Conservation (phyloP, 2,113 vertebrate genomes). For the Ailuropoda melanoleuca region DNA sequence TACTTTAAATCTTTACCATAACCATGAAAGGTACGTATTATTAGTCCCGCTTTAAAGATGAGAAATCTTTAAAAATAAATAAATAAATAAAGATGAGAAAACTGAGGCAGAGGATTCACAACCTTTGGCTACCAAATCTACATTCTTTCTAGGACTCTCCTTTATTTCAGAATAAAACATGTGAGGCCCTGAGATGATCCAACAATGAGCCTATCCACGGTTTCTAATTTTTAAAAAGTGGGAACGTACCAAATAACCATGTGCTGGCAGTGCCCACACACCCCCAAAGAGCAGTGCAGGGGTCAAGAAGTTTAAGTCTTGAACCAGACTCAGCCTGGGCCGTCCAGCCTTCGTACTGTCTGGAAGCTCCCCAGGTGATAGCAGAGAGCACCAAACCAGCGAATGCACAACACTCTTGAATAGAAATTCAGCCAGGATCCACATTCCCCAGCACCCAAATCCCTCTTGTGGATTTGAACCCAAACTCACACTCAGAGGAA, state of each 20-base stretch:
- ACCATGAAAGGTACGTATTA: neutral
- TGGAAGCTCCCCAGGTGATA: neutral
- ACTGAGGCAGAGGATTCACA: neutral
- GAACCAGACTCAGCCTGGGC: neutral
- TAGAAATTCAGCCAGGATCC: neutral
- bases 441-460: neutral
- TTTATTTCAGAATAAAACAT: neutral
- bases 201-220: neutral
- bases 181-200: neutral
- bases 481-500: neutral
- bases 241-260: neutral
- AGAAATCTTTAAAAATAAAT: neutral
- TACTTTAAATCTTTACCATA: neutral
- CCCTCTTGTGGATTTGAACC: neutral
- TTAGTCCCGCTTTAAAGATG: neutral
- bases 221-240: neutral
- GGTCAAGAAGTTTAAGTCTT: neutral
- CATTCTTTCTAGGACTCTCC: neutral
- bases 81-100: neutral
- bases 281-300: neutral
- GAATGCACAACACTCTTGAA: neutral
- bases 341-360: neutral
- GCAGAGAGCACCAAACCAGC: neutral
- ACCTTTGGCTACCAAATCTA: neutral
- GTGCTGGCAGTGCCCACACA: accelerated